Conservation (phyloP, 2,797 vertebrate species). For the Emydoidea blandingii region DNA sequence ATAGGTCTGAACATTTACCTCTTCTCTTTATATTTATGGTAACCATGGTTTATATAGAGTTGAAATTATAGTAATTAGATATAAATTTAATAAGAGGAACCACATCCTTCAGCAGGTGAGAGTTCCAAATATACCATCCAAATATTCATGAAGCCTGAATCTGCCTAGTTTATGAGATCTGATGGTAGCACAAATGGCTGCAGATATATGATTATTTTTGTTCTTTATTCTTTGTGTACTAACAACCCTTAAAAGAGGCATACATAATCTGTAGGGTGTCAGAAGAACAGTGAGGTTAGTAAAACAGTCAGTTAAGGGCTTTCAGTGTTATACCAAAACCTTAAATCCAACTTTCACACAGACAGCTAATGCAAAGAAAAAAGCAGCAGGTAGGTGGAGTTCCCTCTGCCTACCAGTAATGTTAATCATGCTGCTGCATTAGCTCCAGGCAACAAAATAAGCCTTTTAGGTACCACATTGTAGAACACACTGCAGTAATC, state of each 20-base stretch:
- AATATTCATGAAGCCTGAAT: not conserved
- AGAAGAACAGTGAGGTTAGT: slow-evolving; percentile 12
- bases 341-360: not conserved
- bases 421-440: not conserved
- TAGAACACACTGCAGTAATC: not conserved
- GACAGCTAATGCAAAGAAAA: not conserved
- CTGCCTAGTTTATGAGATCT: not conserved
- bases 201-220: not conserved
- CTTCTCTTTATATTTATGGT: not conserved
- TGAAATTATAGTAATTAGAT: not conserved
- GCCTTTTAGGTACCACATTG: not conserved
- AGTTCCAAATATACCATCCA: not conserved
- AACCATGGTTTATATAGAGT: not conserved
- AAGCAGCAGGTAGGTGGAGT: slow-evolving; percentile 8
- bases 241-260: not conserved
- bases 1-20: not conserved
- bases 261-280: not conserved
- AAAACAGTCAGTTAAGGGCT: slow-evolving; percentile 5
- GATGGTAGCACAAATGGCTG: not conserved
- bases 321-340: not conserved
- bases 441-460: not conserved
- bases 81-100: not conserved
- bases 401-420: not conserved
- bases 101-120: not conserved
- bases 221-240: not conserved